Conservation (phyloP, 2,888 invertebrate species). For the Athetis lepigone region DNA sequence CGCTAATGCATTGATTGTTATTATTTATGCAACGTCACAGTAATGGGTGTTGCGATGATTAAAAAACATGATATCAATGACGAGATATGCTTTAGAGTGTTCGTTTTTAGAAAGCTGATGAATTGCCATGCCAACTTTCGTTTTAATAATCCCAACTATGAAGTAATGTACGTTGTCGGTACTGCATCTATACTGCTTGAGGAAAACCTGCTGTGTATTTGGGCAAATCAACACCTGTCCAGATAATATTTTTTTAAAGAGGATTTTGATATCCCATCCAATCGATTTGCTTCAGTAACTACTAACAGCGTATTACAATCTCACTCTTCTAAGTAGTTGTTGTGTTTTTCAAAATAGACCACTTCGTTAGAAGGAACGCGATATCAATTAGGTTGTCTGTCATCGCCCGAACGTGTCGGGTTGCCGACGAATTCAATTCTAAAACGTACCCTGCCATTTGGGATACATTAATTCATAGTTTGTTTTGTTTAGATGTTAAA, state of each 20-base stretch:
- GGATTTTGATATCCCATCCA: conserved; percentile 9
- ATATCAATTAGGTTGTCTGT: conserved; percentile 87
- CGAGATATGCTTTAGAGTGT: not conserved
- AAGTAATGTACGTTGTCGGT: no score
- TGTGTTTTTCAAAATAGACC: conserved; percentile 76
- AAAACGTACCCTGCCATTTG: conserved; percentile 68
- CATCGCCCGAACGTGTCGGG: conserved; percentile 73
- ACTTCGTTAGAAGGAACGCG: conserved; percentile 80
- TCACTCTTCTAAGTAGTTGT: conserved; percentile 50
- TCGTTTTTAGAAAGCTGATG: conserved; percentile 1
- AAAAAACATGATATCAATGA: conserved; percentile 29
- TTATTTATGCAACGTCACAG: conserved; percentile 80
- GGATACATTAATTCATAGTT: conserved; percentile 70
- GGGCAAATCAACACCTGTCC: conserved; percentile 1
- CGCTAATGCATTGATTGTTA: conserved; percentile 84
- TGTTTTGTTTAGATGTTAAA: conserved; percentile 68
- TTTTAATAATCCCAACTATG: no score
- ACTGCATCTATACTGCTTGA: not conserved
- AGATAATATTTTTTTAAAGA: not conserved
- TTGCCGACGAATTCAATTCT: conserved; percentile 77
- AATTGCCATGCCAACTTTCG: not conserved
- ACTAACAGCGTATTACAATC: conserved; percentile 46
- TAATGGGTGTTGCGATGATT: conserved; percentile 19
- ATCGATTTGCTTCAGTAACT: conserved; percentile 24
- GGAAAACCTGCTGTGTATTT: not conserved